Evolutionary conservation across 2,797 vertebrate genomes (phyloP).

Genomic region (Danio kyathit): DNA sequence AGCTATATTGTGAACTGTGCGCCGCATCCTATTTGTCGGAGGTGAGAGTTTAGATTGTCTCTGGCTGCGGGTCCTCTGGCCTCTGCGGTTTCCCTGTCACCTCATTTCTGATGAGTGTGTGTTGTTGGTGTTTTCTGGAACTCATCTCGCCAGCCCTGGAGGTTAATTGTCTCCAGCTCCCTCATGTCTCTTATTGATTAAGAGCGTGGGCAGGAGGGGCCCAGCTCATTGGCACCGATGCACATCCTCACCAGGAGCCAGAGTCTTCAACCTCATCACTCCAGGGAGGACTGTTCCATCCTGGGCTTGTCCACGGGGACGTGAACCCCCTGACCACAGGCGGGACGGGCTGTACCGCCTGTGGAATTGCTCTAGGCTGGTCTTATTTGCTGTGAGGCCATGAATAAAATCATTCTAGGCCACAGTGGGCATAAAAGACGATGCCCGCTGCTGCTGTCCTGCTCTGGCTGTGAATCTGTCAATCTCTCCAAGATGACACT

Average conservation of each 20-base stretch:
- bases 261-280: slow-evolving; percentile 33
- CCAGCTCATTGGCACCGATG: slow-evolving; percentile 40
- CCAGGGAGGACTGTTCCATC: slow-evolving; percentile 24
- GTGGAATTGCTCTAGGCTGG: slow-evolving; percentile 41
- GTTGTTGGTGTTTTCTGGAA: slow-evolving; percentile 40
- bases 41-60: slow-evolving; percentile 31
- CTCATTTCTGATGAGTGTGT: slow-evolving; percentile 35
- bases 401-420: slow-evolving; percentile 50
- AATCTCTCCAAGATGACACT: slow-evolving; percentile 45
- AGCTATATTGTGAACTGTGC: slow-evolving; percentile 31
- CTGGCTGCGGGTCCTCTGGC: slow-evolving; percentile 9
- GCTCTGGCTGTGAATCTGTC: slow-evolving; percentile 32
- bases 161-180: slow-evolving; percentile 56
- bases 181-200: slow-evolving; percentile 56
- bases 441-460: slow-evolving; percentile 28
- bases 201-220: slow-evolving; percentile 31
- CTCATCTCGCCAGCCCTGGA: slow-evolving; percentile 45
- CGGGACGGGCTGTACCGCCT: not conserved
- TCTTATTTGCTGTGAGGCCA: slow-evolving; percentile 37
- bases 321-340: slow-evolving; percentile 25
- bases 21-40: slow-evolving; percentile 14
- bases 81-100: slow-evolving; percentile 29
- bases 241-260: slow-evolving; percentile 29
- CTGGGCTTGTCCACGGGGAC: slow-evolving; percentile 17
- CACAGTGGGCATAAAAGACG: slow-evolving; percentile 13